These are phyloP conservation scores for Prunella strophiata DNA, from an alignment of 2,797 vertebrate genomes.

Conservation along the genomic window DNA sequence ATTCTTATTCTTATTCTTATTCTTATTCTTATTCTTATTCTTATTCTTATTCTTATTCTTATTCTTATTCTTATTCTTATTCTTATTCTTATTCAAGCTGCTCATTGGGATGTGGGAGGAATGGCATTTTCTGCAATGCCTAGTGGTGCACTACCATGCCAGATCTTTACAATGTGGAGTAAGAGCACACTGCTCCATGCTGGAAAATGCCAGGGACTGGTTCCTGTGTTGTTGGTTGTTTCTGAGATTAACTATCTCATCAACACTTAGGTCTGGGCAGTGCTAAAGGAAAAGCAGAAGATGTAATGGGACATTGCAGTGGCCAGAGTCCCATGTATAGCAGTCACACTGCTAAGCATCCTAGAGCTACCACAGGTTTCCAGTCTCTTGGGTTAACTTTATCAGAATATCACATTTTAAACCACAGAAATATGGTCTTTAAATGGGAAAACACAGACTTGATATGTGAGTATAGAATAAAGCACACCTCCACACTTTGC, in stretches of 20 bases:
- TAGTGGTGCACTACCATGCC: background rate
- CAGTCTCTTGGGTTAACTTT: background rate
- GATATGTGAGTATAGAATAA: background rate
- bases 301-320: background rate
- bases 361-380: background rate
- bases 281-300: background rate
- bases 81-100: background rate
- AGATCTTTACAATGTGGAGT: background rate
- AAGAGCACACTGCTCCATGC: background rate
- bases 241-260: background rate
- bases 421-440: background rate
- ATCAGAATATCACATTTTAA: background rate
- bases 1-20: background rate
- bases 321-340: background rate
- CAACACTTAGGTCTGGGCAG: background rate
- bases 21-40: too few species aligned
- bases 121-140: background rate
- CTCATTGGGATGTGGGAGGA: background rate
- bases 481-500: background rate
- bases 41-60: too few species aligned
- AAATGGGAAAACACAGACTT: background rate
- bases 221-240: background rate
- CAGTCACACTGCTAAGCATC: background rate
- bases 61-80: too few species aligned
- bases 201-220: background rate